These are phyloP conservation scores for Hyperoplus lanceolatus DNA, from an alignment of 2,797 vertebrate species.

Conservation along the genomic window DNA sequence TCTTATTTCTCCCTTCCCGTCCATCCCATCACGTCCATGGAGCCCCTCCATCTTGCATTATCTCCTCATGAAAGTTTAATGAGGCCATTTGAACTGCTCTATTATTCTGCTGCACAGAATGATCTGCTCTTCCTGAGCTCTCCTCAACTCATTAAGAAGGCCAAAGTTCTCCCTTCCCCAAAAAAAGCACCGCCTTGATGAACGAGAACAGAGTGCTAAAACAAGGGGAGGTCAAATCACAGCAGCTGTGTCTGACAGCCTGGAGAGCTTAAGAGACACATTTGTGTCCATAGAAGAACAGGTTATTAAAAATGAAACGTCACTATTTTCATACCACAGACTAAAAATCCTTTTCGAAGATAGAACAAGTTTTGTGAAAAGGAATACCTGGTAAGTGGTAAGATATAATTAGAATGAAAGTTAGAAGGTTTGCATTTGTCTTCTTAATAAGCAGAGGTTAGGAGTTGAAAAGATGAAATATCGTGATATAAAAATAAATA, in stretches of 20 bases:
- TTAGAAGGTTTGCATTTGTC: no score
- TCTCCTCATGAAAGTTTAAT: constrained; percentile 85
- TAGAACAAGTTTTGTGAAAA: neutral
- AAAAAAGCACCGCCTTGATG: constrained; percentile 47
- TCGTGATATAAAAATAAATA: no score
- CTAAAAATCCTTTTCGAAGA: neutral
- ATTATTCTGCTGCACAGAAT: constrained; percentile 76
- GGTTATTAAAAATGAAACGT: constrained; percentile 55
- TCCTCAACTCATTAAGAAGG: constrained; percentile 72
- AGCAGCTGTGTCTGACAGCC: constrained; percentile 34
- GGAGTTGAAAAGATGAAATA: no score
- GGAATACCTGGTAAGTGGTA: neutral
- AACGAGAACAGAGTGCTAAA: constrained; percentile 44
- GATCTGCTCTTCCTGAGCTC: constrained; percentile 71
- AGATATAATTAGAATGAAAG: no score
- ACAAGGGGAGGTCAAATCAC: constrained; percentile 34
- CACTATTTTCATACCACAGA: constrained; percentile 15
- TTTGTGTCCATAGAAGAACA: constrained; percentile 39
- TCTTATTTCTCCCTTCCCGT: constrained; percentile 17
- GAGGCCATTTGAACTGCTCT: constrained; percentile 77
- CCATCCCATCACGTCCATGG: constrained; percentile 46
- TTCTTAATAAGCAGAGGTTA: no score
- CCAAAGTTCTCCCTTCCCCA: constrained; percentile 56
- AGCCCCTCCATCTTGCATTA: constrained; percentile 69
- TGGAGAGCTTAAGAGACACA: constrained; percentile 25